A percentile compares a stretch with the other conserved stretches of the same genome.
Evolutionary conservation across 1,140 invertebrate genomes (phyloP).

Genomic region (Drosophila parabipectinata): DNA sequence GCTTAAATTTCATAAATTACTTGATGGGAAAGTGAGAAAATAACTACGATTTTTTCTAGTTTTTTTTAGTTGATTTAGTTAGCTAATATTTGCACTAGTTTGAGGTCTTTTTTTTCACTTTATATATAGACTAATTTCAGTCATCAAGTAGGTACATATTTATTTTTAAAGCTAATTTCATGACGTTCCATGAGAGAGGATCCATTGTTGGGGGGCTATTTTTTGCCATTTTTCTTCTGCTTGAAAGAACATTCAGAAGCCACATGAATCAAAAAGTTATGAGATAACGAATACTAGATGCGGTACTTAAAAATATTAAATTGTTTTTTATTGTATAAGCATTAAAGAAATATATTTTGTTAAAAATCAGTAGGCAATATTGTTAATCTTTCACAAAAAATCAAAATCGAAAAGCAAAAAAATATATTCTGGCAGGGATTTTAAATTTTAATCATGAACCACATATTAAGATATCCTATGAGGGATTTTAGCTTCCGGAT

Average conservation of each 20-base stretch:
- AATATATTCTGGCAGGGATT: no score
- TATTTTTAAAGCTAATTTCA: conserved; percentile 47
- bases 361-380: no score
- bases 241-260: conserved; percentile 15
- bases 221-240: conserved; percentile 30
- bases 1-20: conserved; percentile 15
- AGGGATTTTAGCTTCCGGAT: neutral
- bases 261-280: conserved; percentile 14
- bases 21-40: neutral
- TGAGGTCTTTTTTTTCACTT: neutral
- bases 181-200: conserved; percentile 35
- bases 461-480: neutral
- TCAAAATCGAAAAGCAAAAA: neutral
- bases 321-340: neutral
- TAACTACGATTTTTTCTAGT: conserved; percentile 2
- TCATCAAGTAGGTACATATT: neutral
- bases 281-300: conserved; percentile 15
- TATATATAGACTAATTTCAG: conserved; percentile 12
- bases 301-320: conserved; percentile 13
- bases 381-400: neutral
- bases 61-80: neutral
- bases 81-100: conserved; percentile 18
- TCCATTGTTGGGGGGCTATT: conserved; percentile 16
- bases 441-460: neutral
- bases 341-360: no score